Base-by-base conservation (phyloP, 92 coral and sea anemone species). In the Phenganax marumi region DNA sequence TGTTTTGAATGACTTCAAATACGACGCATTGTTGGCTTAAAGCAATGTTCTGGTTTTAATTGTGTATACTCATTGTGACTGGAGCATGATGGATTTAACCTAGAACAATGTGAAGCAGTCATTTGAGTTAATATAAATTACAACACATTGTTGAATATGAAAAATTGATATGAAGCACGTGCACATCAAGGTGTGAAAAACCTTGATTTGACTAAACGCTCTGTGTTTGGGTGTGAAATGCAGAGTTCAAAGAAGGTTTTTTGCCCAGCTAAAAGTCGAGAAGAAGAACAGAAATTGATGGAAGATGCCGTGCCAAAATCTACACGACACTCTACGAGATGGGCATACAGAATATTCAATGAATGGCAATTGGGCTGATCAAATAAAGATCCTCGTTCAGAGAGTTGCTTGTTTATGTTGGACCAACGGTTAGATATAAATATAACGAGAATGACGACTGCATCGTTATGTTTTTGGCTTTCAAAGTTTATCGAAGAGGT, bases 241-340 rank as follows among this genome's bases (percentile, higher is more conserved):
- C 21, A 58, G 65, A 19, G 65, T 18, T 3, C 21, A 75, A 87
- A 84, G 58, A 68, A 87, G 64, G 64, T 65, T 61, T 87, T 87
- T 61, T 66, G 85, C 69, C 65, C 48, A 52, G 76, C 83, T 43
- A 79, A 84, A 64, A 62, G 66, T 73, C 73, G 66, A 24, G 85
- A 78, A 60, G 91, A 84, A 73, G 90, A 87, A 63, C 14, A 46
- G 68, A 76, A 55, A 57, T 23, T 76, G 61, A 7, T 76, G 68
- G 17, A 77, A 33, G 70, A 77, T 62, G 71, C 77, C 78, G 80
- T 84, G 77, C 91, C 91, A 75, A 88, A 88, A 78, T 88, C 91
- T 21, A 84, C 91, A 21, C 81, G 87, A 55, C 52, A 39, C 50
- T 79, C 85, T 12, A 84, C 80, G 39, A 88, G 84, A 68, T 79